Evolutionary conservation across 1,140 invertebrate species (phyloP), one percentile per base, ranked within the genome.

Genomic region (Dendroctonus ponderosae): DNA sequence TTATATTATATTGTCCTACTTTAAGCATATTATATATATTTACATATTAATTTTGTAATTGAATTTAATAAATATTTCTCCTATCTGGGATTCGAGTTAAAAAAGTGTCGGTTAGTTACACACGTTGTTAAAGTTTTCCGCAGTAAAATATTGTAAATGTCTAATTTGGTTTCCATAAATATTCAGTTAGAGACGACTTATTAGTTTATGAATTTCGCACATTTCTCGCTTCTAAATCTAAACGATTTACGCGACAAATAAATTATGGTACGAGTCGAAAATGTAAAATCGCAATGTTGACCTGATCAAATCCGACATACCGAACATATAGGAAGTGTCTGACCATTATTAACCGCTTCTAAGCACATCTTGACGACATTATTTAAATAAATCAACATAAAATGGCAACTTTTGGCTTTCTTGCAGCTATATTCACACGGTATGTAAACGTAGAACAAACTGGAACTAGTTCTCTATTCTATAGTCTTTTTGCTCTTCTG

Each of bases 361-460:
- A 26, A 62, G 46, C 60, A 62, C 60, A 62, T 62, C 60, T 62
- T 53, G 60, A 52, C 60, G 50, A 62, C 48, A 43, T 53, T 43
- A 62, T 62, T 63, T 63, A 54, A 54, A 63, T 63, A 63, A 63
- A 63, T 63, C 52, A 54, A 56, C 51, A 54, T 54, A 54, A 54
- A 54, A 54, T 63, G 52, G 54, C 60, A 15, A 62, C 48, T 62
- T 62, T 62, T 62, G 50, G 60, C 60, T 52, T 38, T 42, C 48
- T 48, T 43, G 40, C 7, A 62, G 50, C 60, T 62, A 62, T 11
- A 56, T 63, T 63, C 62, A 63, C 62, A 63, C 62, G 62, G 62
- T 63, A 54, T 48, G 26, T 56, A 56, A 54, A 56, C 51, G 42
- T 56, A 54, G 51, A 54, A 54, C 41, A 60, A 57, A 44, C 54